Percentiles rank a stretch among this genome's conserved stretches.
phyloP scores from a whole-genome alignment of 2,797 vertebrate genomes.

The Esox masquinongy region DNA sequence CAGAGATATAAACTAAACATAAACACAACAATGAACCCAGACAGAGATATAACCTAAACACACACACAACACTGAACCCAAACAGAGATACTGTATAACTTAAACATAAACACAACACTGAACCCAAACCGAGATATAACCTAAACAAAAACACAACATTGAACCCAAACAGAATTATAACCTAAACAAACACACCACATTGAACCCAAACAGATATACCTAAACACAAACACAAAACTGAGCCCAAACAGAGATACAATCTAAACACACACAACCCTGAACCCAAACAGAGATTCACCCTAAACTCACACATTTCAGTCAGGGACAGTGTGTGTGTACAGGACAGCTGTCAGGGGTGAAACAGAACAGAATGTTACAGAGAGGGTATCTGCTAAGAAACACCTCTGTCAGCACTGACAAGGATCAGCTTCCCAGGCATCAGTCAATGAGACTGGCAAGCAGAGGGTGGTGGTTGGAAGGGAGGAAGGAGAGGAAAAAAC shows the following conservation, averaged over 20 bases:
- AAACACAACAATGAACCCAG: background rate
- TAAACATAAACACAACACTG: no score
- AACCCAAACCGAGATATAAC: background rate
- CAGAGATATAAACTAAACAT: no score
- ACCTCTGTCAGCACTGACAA: slow-evolving; percentile 5
- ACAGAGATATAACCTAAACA: background rate
- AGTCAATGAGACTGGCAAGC: slow-evolving; percentile 1
- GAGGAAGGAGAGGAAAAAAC: background rate
- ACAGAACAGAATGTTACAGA: slow-evolving; percentile 1
- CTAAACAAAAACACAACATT: background rate
- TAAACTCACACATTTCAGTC: background rate
- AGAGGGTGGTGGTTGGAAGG: background rate
- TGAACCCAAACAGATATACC: background rate
- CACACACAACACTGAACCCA: background rate
- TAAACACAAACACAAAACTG: background rate
- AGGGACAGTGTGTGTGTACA: background rate
- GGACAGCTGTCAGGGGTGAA: slow-evolving; percentile 17
- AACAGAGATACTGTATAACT: no score
- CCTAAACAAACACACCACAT: no score
- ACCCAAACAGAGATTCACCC: background rate
- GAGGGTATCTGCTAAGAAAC: slow-evolving; percentile 7
- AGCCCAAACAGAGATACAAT: background rate
- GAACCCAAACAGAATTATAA: background rate
- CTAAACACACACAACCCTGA: background rate
- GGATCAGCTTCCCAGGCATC: slow-evolving; percentile 1